Base-by-base conservation (phyloP, 2,113 vertebrate genomes). In the Cololabis saira region DNA sequence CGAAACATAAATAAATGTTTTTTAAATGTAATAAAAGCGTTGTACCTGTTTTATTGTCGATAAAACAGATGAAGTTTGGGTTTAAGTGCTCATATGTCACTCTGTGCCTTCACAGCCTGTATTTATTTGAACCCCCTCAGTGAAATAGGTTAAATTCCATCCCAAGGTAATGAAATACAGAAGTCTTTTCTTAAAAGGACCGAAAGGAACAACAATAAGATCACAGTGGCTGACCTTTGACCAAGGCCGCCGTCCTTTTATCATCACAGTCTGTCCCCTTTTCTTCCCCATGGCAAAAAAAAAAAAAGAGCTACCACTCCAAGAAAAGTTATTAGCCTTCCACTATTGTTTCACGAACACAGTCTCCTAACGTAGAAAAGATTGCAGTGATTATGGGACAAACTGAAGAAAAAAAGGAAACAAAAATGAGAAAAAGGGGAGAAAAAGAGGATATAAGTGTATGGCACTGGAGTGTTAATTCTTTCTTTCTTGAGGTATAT, bases 201-300 rank as follows among this genome's bases (percentile, higher is more conserved):
- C 66, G 78, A 87, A 77, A 82, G 74, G 55, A 12, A 90, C 85
- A 67, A 91, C 93, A 94, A 93, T 92, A 91, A 93, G 93, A 94
- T 93, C 93, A 94, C 90, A 94, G 91, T 75, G 66, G 74, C 70
- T 89, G 91, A 94, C 93, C 94, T 93, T 79, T 94, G 92, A 94
- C 93, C 92, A 61, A 85, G 85, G 88, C 87, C 91, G 83, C 84
- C 81, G 78, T 93, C 83, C 91, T 91, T 94, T 93, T 92, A 90
- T 92, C 89, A 89, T 87, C 87, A 55, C 80, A 49, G 72, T 82
- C 81, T 92, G 88, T 92, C 81, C 92, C 91, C 90, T 90, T 93
- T 90, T 85, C 82, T 88, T 86, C 81, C 93, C 81, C 71, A 78
- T 60, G 63, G 81, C 76, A 87, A 93, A 92, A 88, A 87, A 65